phyloP scores from a whole-genome alignment of 1,140 invertebrate genomes.

The Calosoma granatense region DNA sequence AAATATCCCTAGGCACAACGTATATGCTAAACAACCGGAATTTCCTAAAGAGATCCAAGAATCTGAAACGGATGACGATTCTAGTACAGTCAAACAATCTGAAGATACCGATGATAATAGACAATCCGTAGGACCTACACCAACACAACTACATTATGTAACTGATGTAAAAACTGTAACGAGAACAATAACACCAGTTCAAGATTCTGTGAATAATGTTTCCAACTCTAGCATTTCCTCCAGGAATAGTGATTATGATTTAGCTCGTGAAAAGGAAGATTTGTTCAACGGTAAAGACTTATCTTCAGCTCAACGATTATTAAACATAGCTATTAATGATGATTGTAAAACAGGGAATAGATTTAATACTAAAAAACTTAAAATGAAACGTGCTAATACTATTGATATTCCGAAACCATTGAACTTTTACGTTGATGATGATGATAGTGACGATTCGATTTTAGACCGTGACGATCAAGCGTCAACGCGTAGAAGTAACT shows the following conservation, averaged over 20 bases:
- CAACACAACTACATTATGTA: not conserved
- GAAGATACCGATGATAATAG: not conserved
- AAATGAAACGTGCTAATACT: conserved; percentile 78
- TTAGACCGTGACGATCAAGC: conserved; percentile 23
- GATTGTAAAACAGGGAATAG: conserved; percentile 32
- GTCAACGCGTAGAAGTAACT: conserved; percentile 29
- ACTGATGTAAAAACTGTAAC: not conserved
- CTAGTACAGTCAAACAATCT: conserved; percentile 1
- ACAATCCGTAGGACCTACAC: not conserved
- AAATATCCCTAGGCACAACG: not conserved
- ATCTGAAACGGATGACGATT: conserved; percentile 4
- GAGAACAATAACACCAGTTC: not conserved
- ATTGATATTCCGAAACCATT: conserved; percentile 72
- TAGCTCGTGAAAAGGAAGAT: not conserved
- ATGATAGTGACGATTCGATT: conserved; percentile 31
- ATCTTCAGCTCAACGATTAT: conserved; percentile 25
- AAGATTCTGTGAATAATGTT: not conserved
- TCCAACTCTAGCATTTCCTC: not conserved
- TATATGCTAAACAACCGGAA: not conserved
- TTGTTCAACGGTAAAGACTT: conserved; percentile 9
- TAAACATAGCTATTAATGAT: conserved; percentile 20
- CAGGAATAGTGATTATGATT: too few relatives aligned
- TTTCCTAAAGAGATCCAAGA: not conserved
- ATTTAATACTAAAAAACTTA: conserved; percentile 56
- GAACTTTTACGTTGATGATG: conserved; percentile 43